A percentile compares a stretch with the other conserved stretches of the same genome.
Evolutionary conservation across 30 jellyfish, hydroid and myxozoan genomes (phyloP).

Genomic region (Aurelia coerulea): DNA sequence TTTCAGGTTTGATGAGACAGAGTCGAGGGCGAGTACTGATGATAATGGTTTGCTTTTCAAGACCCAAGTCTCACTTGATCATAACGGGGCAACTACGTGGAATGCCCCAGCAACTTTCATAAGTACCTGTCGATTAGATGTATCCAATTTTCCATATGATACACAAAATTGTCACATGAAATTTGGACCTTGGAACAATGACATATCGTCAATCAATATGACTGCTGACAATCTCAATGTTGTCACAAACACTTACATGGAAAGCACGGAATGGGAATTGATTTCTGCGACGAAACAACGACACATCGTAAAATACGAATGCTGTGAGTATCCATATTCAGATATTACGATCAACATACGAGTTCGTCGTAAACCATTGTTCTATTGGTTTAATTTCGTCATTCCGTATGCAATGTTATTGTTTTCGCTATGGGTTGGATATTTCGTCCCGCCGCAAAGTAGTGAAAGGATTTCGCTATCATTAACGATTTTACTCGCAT

Average conservation of each 20-base stretch:
- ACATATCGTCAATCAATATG: slow-evolving; percentile 30
- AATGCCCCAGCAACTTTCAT: slow-evolving; percentile 57
- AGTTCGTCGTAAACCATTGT: slow-evolving; percentile 73
- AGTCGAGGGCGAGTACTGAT: not conserved
- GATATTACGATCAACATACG: slow-evolving; percentile 45
- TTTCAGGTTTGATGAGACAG: not conserved
- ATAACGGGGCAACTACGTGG: slow-evolving; percentile 58
- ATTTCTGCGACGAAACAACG: slow-evolving; percentile 24
- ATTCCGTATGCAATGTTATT: slow-evolving; percentile 60
- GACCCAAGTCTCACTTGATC: slow-evolving; percentile 30
- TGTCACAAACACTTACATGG: slow-evolving; percentile 45
- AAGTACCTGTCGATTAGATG: slow-evolving; percentile 48
- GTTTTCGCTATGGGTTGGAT: slow-evolving; percentile 50
- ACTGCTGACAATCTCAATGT: slow-evolving; percentile 23
- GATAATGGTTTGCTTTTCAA: slow-evolving; percentile 47
- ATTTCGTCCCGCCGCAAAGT: slow-evolving; percentile 70
- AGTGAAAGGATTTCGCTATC: slow-evolving; percentile 66
- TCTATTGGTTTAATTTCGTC: slow-evolving; percentile 60
- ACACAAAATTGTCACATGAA: slow-evolving; percentile 42
- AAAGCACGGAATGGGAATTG: slow-evolving; percentile 67
- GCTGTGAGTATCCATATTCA: slow-evolving; percentile 50
- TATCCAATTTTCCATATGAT: slow-evolving; percentile 64
- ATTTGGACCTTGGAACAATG: slow-evolving; percentile 78
- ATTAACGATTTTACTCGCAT: slow-evolving; percentile 49
- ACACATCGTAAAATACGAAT: slow-evolving; percentile 26